Evolutionary conservation across 2,888 invertebrate genomes (phyloP).

Genomic region (Agonopterix arenella): DNA sequence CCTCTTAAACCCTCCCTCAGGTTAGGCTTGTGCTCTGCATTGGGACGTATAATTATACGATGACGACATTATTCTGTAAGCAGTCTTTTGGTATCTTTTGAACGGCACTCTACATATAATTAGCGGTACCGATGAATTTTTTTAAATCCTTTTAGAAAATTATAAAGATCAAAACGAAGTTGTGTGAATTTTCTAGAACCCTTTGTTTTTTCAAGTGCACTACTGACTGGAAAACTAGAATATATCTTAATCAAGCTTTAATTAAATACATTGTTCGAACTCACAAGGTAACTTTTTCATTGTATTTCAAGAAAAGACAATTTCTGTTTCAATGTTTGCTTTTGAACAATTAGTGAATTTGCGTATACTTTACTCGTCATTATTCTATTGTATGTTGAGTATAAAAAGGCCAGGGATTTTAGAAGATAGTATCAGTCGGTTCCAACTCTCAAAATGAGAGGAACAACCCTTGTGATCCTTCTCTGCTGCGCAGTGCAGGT

Average conservation of each 20-base stretch:
- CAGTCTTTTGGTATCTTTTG: too few species aligned
- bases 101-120: too few species aligned
- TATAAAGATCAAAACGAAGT: too few species aligned
- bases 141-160: too few species aligned
- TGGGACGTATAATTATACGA: too few species aligned
- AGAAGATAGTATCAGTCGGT: conserved; percentile 52
- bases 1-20: too few species aligned
- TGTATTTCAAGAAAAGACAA: conserved; percentile 32
- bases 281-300: conserved; percentile 29
- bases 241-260: conserved; percentile 37
- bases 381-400: conserved; percentile 23
- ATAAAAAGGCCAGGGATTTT: conserved; percentile 41
- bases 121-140: too few species aligned
- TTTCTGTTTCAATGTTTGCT: conserved; percentile 28
- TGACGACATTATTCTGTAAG: too few species aligned
- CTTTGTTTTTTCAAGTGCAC: conserved; percentile 4
- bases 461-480: conserved; percentile 63
- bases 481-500: conserved; percentile 66
- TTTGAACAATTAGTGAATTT: conserved; percentile 15
- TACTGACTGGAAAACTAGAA: conserved; percentile 18
- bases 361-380: conserved; percentile 22
- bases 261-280: conserved; percentile 47
- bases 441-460: conserved; percentile 69
- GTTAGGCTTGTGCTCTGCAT: too few species aligned
- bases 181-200: neutral